Evolutionary conservation across 2,113 vertebrate species (phyloP), one percentile per base, ranked within the genome.

Genomic region (Lates calcarifer): DNA sequence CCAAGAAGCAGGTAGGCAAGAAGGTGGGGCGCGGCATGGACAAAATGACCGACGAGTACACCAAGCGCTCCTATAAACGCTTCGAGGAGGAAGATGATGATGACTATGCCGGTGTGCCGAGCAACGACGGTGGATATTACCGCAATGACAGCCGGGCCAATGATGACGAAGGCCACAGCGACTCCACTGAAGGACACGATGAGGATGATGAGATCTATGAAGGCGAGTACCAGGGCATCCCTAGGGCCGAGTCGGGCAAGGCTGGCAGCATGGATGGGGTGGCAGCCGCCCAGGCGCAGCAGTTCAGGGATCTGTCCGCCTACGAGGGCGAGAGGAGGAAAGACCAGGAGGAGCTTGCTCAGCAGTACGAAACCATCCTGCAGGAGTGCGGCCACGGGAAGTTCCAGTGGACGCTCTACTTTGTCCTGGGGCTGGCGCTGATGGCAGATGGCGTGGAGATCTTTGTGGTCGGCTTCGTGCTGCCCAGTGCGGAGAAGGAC

Each of bases 371-470:
- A 93, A 83, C 96, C 79, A 99, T 99, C 93, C 95, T 99, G 58
- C 97, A 98, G 90, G 98, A 99, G 60, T 99, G 98, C 0, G 98
- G 98, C 62, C 98, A 99, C 0, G 98, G 98, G 3, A 96, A 95
- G 75, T 99, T 99, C 95, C 98, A 99, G 95, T 99, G 98, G 98
- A 97, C 95, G 0, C 97, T 99, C 47, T 99, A 99, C 93, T 98
- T 99, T 22, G 97, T 98, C 41, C 95, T 99, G 64, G 98, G 98
- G 26, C 92, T 99, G 94, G 98, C 98, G 0, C 94, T 99, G 70
- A 99, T 99, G 98, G 98, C 98, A 0, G 98, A 99, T 0, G 98
- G 98, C 0, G 98, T 99, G 9, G 98, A 99, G 93, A 94, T 99
- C 93, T 99, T 99, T 4, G 98, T 99, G 90, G 98, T 99, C 53